Evolutionary conservation across 92 coral and sea anemone species (phyloP).

Genomic region (Ricordea florida): DNA sequence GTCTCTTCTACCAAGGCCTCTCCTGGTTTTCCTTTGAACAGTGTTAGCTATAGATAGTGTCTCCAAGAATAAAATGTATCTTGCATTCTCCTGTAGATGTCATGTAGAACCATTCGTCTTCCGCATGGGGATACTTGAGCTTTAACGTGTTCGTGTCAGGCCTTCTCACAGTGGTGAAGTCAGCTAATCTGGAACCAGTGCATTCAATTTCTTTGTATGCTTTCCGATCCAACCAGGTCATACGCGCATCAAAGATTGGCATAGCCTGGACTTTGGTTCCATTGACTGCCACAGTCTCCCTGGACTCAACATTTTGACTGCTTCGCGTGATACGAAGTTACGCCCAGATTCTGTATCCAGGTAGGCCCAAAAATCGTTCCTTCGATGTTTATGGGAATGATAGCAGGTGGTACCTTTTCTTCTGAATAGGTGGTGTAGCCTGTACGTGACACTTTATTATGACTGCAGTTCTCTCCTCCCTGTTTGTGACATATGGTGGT

Average conservation of each 20-base stretch:
- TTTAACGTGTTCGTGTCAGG: background rate
- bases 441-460: background rate
- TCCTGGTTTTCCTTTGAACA: conserved; percentile 38
- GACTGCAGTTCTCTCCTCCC: background rate
- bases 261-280: conserved; percentile 52
- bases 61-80: conserved; percentile 41
- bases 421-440: background rate
- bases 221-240: background rate
- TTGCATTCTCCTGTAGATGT: conserved; percentile 30
- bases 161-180: conserved; percentile 4
- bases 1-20: conserved; percentile 52
- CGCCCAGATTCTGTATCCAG: conserved; percentile 33
- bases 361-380: too few species aligned
- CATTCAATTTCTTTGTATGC: background rate
- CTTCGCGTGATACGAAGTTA: conserved; percentile 45
- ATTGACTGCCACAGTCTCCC: conserved; percentile 28
- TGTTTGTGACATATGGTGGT: too few species aligned
- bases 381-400: conserved; percentile 13
- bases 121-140: background rate
- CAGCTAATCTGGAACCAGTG: background rate
- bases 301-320: conserved; percentile 3
- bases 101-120: conserved; percentile 15
- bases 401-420: conserved; percentile 25
- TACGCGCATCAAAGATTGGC: conserved; percentile 32
- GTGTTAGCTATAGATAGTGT: conserved; percentile 21